phyloP scores from a whole-genome alignment of 2,888 invertebrate genomes.

The Drosophila longiperda region DNA sequence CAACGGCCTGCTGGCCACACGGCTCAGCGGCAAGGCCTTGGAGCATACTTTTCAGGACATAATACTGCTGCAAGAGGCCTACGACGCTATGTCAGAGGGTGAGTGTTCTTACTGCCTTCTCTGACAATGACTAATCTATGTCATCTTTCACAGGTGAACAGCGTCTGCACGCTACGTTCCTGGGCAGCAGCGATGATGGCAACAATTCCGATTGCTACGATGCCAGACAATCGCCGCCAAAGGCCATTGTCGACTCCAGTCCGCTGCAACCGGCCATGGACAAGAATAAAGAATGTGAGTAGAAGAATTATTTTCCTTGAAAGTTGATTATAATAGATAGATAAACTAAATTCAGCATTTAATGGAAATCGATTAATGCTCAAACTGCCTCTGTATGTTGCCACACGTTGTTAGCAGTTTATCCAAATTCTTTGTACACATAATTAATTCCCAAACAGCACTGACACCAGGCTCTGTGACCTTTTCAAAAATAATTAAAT shows the following conservation, averaged over 20 bases:
- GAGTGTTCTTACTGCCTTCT: slow-evolving; percentile 1
- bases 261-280: slow-evolving; percentile 97
- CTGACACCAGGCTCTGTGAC: not conserved
- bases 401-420: not conserved
- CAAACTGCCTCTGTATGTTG: not conserved
- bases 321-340: not conserved
- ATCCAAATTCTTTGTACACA: not conserved
- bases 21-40: slow-evolving; percentile 82
- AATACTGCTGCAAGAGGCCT: slow-evolving; percentile 83
- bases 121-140: not conserved
- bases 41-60: slow-evolving; percentile 83
- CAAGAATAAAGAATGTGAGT: slow-evolving; percentile 99
- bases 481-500: not conserved
- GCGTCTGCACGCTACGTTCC: slow-evolving; percentile 83
- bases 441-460: not conserved
- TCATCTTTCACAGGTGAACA: slow-evolving; percentile 81
- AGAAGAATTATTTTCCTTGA: not conserved
- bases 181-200: slow-evolving; percentile 84
- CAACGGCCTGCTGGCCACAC: slow-evolving; percentile 82
- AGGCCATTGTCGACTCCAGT: slow-evolving; percentile 96
- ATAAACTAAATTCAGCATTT: not conserved
- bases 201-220: slow-evolving; percentile 84
- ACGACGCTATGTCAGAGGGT: slow-evolving; percentile 85
- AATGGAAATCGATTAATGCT: not conserved
- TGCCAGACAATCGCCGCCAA: slow-evolving; percentile 90